Conservation (phyloP, 2,888 invertebrate genomes). For the Harpagoxenus sublaevis region DNA sequence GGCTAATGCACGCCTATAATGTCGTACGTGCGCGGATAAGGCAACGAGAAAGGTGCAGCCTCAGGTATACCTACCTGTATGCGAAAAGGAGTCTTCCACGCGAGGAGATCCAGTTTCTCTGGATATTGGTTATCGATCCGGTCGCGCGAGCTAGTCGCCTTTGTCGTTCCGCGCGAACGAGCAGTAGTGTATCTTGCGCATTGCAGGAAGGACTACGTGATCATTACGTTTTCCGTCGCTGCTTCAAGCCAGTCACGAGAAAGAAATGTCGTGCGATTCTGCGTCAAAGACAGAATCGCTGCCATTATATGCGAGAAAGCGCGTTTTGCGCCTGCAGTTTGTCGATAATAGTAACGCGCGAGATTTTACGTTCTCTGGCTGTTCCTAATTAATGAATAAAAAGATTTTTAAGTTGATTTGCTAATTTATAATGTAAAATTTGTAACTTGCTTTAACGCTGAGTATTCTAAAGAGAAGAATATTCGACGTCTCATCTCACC, state of each 20-base stretch:
- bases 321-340: neutral
- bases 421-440: neutral
- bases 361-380: neutral
- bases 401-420: neutral
- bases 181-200: conserved; percentile 21
- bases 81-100: conserved; percentile 50
- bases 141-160: conserved; percentile 44
- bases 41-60: conserved; percentile 21
- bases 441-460: neutral
- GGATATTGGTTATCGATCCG: conserved; percentile 75
- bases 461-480: neutral
- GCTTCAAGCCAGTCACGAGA: conserved; percentile 33
- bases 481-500: neutral
- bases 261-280: neutral
- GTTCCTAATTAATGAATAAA: neutral
- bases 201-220: conserved; percentile 23
- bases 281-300: neutral
- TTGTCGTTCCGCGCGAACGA: conserved; percentile 59
- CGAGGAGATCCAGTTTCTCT: conserved; percentile 71
- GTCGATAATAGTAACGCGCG: neutral
- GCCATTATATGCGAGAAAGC: conserved; percentile 9
- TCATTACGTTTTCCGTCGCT: conserved; percentile 25
- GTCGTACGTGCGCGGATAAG: conserved; percentile 62
- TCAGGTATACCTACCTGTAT: neutral
- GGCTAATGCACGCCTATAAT: conserved; percentile 58